phyloP scores from a whole-genome alignment of 1,140 invertebrate genomes.

The Pachyrhynchus sulphureomaculatus region DNA sequence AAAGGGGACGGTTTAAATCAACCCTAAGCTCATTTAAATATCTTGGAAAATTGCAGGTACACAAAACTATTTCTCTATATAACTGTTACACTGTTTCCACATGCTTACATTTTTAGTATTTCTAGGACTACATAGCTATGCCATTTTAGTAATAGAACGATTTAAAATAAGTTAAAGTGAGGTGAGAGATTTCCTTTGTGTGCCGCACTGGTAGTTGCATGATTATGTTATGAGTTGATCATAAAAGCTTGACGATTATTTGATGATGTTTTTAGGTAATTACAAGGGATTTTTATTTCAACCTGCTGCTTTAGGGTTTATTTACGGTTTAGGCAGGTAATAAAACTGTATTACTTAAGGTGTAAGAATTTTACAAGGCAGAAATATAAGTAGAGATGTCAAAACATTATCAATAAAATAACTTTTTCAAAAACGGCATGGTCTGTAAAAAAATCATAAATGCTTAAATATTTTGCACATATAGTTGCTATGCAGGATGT shows the following conservation, averaged over 20 bases:
- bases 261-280: constrained; percentile 43
- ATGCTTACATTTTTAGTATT: constrained; percentile 2
- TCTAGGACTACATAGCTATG: no score
- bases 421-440: no score
- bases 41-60: constrained; percentile 32
- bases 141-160: no score
- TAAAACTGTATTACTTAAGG: no score
- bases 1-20: constrained; percentile 17
- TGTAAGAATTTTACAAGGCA: no score
- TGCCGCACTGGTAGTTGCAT: constrained; percentile 35
- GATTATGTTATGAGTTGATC: constrained; percentile 47
- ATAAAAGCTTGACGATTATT: constrained; percentile 44
- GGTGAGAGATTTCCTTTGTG: not conserved
- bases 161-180: no score
- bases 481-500: no score
- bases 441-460: no score
- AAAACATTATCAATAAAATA: no score
- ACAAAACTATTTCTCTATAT: constrained; percentile 7
- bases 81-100: constrained; percentile 28
- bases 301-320: constrained; percentile 31
- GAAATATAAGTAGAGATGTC: no score
- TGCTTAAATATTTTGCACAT: no score
- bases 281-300: constrained; percentile 42
- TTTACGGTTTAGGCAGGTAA: not conserved
- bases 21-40: constrained; percentile 39